Conservation (phyloP, 1,140 invertebrate species). For the Anadara kagoshimensis region DNA sequence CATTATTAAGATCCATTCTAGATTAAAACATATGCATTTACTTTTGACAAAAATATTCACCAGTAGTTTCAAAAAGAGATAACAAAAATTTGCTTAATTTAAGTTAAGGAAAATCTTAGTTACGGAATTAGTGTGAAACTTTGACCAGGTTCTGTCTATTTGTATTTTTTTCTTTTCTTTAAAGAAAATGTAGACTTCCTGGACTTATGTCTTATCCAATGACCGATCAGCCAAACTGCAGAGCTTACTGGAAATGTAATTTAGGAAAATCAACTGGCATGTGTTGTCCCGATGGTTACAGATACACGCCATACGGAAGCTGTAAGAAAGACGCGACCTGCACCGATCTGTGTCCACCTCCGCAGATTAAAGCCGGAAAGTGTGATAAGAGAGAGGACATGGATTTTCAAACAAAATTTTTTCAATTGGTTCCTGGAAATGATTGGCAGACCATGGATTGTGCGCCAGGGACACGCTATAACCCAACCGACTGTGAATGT, state of each 20-base stretch:
- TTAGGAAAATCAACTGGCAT: constrained; percentile 24
- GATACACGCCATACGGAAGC: constrained; percentile 13
- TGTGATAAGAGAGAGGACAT: constrained; percentile 21
- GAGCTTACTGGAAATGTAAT: constrained; percentile 30
- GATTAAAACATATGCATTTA: no score
- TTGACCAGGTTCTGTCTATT: no score
- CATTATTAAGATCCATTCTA: no score
- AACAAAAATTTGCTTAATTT: no score
- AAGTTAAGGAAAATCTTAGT: no score
- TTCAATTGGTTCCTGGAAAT: constrained; percentile 17
- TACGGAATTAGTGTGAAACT: no score
- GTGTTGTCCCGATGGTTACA: constrained; percentile 18
- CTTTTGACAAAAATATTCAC: no score
- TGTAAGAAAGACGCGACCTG: constrained; percentile 7
- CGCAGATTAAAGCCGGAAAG: not conserved
- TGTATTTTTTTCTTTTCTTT: not conserved
- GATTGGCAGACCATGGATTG: constrained; percentile 23
- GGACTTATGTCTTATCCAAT: constrained; percentile 15
- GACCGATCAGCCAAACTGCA: constrained; percentile 1
- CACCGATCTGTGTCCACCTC: constrained; percentile 20
- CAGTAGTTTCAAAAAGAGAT: no score
- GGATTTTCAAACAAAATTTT: not conserved
- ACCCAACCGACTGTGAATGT: constrained; percentile 19
- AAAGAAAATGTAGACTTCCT: constrained; percentile 22
- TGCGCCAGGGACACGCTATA: constrained; percentile 24